Base-by-base conservation (phyloP, 2,888 invertebrate species). In the Hemicrepidius hirtus region DNA sequence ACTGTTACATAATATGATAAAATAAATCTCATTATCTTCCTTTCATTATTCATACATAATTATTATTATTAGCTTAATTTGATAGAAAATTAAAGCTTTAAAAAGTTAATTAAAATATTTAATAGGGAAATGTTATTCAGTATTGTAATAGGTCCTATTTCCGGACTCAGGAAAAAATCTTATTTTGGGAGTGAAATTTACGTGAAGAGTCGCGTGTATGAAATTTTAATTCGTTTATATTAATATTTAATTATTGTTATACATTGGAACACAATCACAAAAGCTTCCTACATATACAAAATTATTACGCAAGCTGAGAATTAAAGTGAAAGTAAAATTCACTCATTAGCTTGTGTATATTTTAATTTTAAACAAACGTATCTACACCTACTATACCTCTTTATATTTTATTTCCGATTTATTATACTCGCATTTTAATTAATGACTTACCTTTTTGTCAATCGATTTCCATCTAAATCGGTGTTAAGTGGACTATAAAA, bases 301-400 rank as follows among this genome's bases (percentile, higher is more conserved):
- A 41, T 18, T 44, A 44, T 67, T 67, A 67, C 44, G 67, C 41
- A 67, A 67, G 7, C 41, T 46, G 46, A 21, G 67, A 55, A 44
- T 66, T 60, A 68, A 68, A 68, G 68, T 68, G 68, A 68, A 68
- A 68, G 68, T 68, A 37, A 35, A 60, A 37, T 46, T 28, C 46
- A 49, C 46, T 49, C 63, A 35, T 35, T 63, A 63, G 46, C 10
- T 46, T 32, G 32, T 6, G 32, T 32, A 32, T 32, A 32, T 32
- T 32, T 32, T 32, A 32, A 32, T 32, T 5, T 32, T 32, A 32
- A 32, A 32, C 32, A 32, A 32, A 32, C 32, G 32, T 32, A 32
- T 9, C 32, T 32, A 32, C 32, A 32, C 32, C 32, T 32, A 32
- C 32, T 32, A 5, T 32, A 32, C 9, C 32, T 32, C 9, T 32